A percentile compares a stretch with the other conserved stretches of the same genome.
Conservation (phyloP, 2,797 vertebrate genomes). For the Nasua narica region DNA sequence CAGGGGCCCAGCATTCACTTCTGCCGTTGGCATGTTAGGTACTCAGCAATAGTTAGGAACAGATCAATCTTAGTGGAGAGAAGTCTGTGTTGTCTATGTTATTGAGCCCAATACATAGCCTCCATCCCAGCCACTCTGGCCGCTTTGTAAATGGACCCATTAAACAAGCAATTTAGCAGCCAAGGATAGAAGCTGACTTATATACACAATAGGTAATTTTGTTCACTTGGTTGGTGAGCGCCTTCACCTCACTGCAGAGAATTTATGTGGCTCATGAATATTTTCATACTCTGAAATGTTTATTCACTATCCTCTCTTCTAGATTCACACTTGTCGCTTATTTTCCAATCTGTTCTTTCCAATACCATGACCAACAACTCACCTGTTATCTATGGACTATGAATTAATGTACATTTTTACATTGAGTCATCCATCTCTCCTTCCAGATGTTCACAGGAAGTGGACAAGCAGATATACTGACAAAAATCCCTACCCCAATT, state of each 20-base stretch:
- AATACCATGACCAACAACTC: background rate
- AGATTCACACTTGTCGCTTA: background rate
- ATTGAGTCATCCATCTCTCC: background rate
- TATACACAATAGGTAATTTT: background rate
- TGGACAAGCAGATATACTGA: background rate
- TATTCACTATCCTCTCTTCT: background rate
- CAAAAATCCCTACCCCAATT: background rate
- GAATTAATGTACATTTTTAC: background rate
- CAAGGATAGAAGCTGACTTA: background rate
- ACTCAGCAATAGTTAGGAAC: background rate
- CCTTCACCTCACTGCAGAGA: background rate
- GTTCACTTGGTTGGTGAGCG: background rate
- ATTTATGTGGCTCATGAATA: constrained; percentile 17
- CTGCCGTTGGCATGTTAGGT: background rate
- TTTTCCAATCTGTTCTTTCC: background rate
- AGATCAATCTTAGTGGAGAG: background rate
- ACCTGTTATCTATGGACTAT: background rate
- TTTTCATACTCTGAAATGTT: constrained; percentile 15
- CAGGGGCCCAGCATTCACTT: background rate
- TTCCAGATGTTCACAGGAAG: background rate
- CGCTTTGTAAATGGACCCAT: constrained; percentile 3
- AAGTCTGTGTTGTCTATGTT: background rate
- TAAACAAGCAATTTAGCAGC: background rate
- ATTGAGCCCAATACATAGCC: background rate
- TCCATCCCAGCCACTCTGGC: background rate